Conservation (phyloP, 2,888 invertebrate species). For the Meandrusa payeni region DNA sequence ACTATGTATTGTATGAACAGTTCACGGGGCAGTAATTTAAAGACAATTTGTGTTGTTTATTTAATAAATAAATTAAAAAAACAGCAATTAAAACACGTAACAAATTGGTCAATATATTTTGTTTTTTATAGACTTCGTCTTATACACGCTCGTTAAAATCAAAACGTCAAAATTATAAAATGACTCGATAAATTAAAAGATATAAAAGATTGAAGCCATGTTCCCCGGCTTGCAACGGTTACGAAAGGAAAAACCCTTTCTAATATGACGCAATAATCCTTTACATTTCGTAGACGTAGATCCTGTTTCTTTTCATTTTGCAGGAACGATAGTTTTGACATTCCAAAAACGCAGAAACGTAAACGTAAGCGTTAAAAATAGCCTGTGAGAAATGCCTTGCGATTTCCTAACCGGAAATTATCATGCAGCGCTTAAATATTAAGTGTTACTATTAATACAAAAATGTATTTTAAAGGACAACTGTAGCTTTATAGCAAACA, state of each 20-base stretch:
- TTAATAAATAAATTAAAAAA: too few species aligned
- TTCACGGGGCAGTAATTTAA: too few species aligned
- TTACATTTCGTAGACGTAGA: slow-evolving; percentile 41
- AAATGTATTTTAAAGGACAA: background rate
- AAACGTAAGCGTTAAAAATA: slow-evolving; percentile 5
- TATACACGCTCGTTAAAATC: background rate
- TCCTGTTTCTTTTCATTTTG: slow-evolving; percentile 18
- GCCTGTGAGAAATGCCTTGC: background rate
- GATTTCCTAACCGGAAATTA: slow-evolving; percentile 1
- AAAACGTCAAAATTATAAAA: slow-evolving; percentile 9
- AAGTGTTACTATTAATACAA: background rate
- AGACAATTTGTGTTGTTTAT: too few species aligned
- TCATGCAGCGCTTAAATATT: background rate
- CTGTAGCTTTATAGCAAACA: background rate
- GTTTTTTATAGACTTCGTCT: background rate
- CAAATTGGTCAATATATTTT: background rate
- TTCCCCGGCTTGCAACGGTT: slow-evolving; percentile 27
- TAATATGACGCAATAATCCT: slow-evolving; percentile 58
- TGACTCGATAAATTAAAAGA: slow-evolving; percentile 2
- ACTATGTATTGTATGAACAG: too few species aligned
- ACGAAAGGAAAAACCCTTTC: slow-evolving; percentile 59
- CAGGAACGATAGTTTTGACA: slow-evolving; percentile 26
- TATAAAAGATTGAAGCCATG: slow-evolving; percentile 12
- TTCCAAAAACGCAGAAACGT: background rate
- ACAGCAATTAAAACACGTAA: too few species aligned